Evolutionary conservation across 2,797 vertebrate species (phyloP), one percentile per base, ranked within the genome.

Genomic region (Chaenodraco wilsoni): DNA sequence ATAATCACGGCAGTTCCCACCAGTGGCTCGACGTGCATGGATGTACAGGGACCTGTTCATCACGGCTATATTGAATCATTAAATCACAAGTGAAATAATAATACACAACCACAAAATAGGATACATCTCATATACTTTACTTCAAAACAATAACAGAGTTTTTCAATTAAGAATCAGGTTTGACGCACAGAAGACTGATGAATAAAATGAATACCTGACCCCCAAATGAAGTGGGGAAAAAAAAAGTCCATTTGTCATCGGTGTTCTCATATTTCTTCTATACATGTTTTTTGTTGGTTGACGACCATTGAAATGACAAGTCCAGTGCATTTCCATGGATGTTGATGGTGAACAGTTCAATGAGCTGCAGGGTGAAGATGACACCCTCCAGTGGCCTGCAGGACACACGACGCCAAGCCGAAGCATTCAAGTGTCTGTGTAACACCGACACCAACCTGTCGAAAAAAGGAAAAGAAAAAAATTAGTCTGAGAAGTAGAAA

Each of bases 91-190:
- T 17, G 17, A 76, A 84, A 83, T 74, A 81, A 89, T 45, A 40
- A 16, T 21, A 77, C 72, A 80, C 46, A 79, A 50, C 17, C 49
- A 67, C 55, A 31, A 60, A 4, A 33, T 5, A 37, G 27, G 48
- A 62, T 74, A 71, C 15, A 79, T 72, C 1, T 11, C 11, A 83
- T 43, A 84, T 65, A 73, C 44, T 88, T 90, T 89, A 87, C 49
- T 89, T 69, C 33, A 55, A 74, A 81, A 64, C 81, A 73, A 65
- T 17, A 41, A 60, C 56, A 76, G 21, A 31, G 55, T 55, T 75
- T 55, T 44, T 51, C 3, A 58, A 45, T 23, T 51, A 27, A 31
- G 13, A 74, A 58, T 69, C 46, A 55, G n/a, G 37, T 66, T 59
- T 64, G 43, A 86, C 45, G 17, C 46, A 66, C 11, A 69, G 49